Base-by-base conservation (phyloP, 1,140 invertebrate genomes). In the Pseudachorutes palmiensis region DNA sequence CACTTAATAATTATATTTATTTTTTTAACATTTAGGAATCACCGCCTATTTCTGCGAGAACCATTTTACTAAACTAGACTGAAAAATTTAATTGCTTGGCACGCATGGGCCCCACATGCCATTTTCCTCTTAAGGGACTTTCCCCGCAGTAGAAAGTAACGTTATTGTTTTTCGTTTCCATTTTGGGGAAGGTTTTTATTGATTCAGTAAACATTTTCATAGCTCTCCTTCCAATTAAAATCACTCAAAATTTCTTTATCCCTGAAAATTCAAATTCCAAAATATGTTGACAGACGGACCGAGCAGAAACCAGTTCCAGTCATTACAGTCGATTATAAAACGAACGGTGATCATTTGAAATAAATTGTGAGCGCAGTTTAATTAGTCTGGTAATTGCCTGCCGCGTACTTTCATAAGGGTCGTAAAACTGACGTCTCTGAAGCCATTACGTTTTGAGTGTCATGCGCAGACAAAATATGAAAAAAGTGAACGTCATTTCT, bases 1-100 rank as follows among this genome's bases (percentile, higher is more conserved):
- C 51, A 55, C 51, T 55, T 55, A 5, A 24, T 55, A 55, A 55
- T 55, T 55, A 55, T 55, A n/a, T n/a, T n/a, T n/a, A n/a, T n/a
- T n/a, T 55, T 55, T 55, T 14, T 55, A 9, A 26, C 51, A 55
- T 55, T 55, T 55, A 55, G 51, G 9, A 55, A 55, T 55, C 51
- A 55, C 51, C 51, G 51, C 51, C 51, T 55, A 55, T 55, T 55
- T 55, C 24, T 14, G 51, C 3, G 51, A 22, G 12, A 16, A 12
- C 51, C 24, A 55, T 24, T 55, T 5, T 55, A 14, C 24, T 55
- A 55, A 55, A 55, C 51, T 5, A 24, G 51, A 26, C 51, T 55
- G 24, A 14, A 55, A 24, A 24, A 14, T 55, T 16, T 12, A 55
- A 55, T 16, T 55, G 24, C 24, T 5, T 55, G 3, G 24, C 51